Conservation (phyloP, 2,797 vertebrate genomes). For the Pseudochirops cupreus region DNA sequence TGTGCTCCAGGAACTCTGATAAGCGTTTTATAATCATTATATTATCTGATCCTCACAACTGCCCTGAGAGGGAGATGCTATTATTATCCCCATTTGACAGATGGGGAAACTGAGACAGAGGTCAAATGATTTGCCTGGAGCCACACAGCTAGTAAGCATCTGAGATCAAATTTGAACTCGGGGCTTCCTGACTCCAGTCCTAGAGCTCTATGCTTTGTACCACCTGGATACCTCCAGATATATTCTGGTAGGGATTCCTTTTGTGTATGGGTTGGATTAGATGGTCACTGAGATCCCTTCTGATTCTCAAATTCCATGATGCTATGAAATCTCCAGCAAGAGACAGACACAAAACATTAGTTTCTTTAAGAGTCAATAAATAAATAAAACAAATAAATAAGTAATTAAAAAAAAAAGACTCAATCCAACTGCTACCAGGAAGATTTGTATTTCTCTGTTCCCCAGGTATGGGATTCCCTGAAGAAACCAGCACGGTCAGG, state of each 20-base stretch:
- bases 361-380: background rate
- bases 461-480: constrained; percentile 35
- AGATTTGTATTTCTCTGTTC: background rate
- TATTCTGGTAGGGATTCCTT: background rate
- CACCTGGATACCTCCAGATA: background rate
- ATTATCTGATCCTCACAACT: background rate
- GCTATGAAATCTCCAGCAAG: background rate
- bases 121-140: background rate
- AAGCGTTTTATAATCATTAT: background rate
- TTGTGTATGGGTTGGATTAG: background rate
- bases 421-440: constrained; percentile 2
- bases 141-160: background rate
- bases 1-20: background rate
- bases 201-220: background rate
- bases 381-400: too few species aligned
- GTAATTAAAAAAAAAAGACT: background rate
- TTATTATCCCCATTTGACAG: background rate
- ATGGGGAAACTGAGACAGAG: background rate
- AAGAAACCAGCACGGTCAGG: background rate
- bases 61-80: background rate
- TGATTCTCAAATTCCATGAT: background rate
- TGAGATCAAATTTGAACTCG: background rate
- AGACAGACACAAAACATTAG: background rate
- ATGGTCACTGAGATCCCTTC: background rate
- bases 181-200: background rate